Evolutionary conservation across 37 sponge, comb jelly and placozoan genomes (phyloP).

Genomic region (Tethya wilhelma): DNA sequence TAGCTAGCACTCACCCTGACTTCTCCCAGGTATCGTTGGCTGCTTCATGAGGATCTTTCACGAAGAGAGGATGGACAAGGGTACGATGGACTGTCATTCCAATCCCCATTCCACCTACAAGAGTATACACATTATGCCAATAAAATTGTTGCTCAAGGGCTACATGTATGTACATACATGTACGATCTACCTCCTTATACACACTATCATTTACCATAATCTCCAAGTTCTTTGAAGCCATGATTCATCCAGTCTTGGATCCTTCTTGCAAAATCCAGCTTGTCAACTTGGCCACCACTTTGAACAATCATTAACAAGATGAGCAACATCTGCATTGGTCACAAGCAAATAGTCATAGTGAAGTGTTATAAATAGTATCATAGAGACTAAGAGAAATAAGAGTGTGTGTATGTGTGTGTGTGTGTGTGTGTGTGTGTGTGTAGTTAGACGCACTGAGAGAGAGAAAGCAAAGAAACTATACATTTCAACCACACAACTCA

Average conservation of each 20-base stretch:
- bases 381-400: too few species aligned
- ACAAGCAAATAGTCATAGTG: too few species aligned
- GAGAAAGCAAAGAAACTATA: too few species aligned
- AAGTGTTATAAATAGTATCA: too few species aligned
- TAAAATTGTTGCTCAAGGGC: neutral
- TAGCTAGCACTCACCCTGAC: slow-evolving; percentile 73
- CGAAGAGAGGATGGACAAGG: slow-evolving; percentile 46
- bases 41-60: slow-evolving; percentile 73
- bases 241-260: slow-evolving; percentile 69
- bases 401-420: slow-evolving; percentile 14
- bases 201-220: slow-evolving; percentile 47
- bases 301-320: slow-evolving; percentile 76
- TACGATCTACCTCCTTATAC: neutral
- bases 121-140: neutral
- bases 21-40: slow-evolving; percentile 82
- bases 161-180: neutral
- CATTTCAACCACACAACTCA: too few species aligned
- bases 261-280: slow-evolving; percentile 76
- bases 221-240: slow-evolving; percentile 87
- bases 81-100: slow-evolving; percentile 62
- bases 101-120: slow-evolving; percentile 89
- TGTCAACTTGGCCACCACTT: slow-evolving; percentile 59
- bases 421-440: slow-evolving; percentile 8
- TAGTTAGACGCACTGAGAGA: too few species aligned
- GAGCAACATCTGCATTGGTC: slow-evolving; percentile 71